phyloP scores from a whole-genome alignment of 2,888 invertebrate species.

The Leptura quadrifasciata region DNA sequence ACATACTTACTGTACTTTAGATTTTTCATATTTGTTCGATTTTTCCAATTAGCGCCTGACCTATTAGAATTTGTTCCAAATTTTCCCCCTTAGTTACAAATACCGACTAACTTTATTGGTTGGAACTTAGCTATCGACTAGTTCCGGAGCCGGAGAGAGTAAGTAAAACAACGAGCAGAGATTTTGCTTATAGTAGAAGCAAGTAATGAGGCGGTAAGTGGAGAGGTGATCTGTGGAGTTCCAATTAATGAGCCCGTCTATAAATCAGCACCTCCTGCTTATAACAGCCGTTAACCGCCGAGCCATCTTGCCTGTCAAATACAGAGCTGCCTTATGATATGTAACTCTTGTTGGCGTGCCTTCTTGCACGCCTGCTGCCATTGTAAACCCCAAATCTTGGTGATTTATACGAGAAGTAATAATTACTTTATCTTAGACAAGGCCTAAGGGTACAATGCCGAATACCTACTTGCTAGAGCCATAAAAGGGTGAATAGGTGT shows the following conservation, averaged over 20 bases:
- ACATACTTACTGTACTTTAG: too few species aligned
- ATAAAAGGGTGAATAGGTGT: slow-evolving; percentile 30
- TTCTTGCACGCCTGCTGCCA: slow-evolving; percentile 58
- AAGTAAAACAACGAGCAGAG: slow-evolving; percentile 1
- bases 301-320: slow-evolving; percentile 67
- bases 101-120: not conserved
- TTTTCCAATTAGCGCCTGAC: too few species aligned
- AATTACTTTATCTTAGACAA: slow-evolving; percentile 51
- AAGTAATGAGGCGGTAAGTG: slow-evolving; percentile 61
- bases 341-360: slow-evolving; percentile 63
- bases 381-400: slow-evolving; percentile 52
- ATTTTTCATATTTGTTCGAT: too few species aligned
- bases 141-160: not conserved
- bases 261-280: slow-evolving; percentile 69
- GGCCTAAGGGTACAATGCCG: slow-evolving; percentile 24
- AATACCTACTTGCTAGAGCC: slow-evolving; percentile 12
- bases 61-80: too few species aligned
- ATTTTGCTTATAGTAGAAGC: slow-evolving; percentile 20
- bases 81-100: too few species aligned
- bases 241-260: slow-evolving; percentile 67
- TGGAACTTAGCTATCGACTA: not conserved
- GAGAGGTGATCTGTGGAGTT: slow-evolving; percentile 61
- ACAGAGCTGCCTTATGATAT: slow-evolving; percentile 65
- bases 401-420: slow-evolving; percentile 59
- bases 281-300: slow-evolving; percentile 64